Conservation (phyloP, 2,113 vertebrate species). For the Puntigrus tetrazona region DNA sequence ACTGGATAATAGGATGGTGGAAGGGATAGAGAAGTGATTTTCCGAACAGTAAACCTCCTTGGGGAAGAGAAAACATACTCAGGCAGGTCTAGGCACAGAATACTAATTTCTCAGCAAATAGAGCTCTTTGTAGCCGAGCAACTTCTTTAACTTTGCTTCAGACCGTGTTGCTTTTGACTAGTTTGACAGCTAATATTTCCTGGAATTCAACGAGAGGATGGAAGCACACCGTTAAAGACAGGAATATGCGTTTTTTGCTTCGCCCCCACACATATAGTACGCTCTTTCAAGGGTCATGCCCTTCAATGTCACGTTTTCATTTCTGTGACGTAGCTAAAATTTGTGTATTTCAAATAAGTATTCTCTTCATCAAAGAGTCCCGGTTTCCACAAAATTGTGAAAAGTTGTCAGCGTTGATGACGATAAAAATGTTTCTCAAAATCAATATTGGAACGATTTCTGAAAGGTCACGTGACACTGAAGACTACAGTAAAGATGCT, state of each 20-base stretch:
- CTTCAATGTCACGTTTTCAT: neutral
- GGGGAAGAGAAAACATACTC: neutral
- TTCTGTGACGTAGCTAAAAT: no score
- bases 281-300: neutral
- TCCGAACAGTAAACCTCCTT: neutral
- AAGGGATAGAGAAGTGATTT: neutral
- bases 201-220: neutral
- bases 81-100: constrained; percentile 14
- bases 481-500: no score
- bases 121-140: neutral
- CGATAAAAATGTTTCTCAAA: no score
- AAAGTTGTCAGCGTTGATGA: no score
- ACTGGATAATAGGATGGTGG: neutral
- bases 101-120: neutral
- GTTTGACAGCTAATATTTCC: neutral
- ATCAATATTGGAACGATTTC: no score
- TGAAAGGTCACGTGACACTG: no score
- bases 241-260: neutral
- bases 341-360: no score
- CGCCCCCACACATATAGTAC: neutral
- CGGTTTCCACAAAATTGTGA: neutral
- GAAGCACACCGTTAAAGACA: neutral
- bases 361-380: neutral
- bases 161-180: neutral
- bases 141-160: neutral